Evolutionary conservation across 2,888 invertebrate species (phyloP).

Genomic region (Timema podura): DNA sequence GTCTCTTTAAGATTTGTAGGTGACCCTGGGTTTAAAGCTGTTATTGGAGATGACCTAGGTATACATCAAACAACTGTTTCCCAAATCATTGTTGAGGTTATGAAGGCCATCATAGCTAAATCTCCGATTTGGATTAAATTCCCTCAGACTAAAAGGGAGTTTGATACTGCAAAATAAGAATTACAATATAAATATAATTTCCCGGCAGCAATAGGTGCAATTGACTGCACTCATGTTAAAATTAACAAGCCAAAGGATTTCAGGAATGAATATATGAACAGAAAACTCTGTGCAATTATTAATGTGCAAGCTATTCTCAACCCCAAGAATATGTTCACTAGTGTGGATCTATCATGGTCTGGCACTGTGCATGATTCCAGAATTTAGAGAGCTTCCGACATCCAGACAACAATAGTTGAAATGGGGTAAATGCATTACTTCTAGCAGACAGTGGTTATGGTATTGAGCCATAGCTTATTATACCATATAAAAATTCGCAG

Average conservation of each 20-base stretch:
- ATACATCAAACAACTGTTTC: no score
- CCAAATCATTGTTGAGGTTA: no score
- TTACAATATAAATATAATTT: no score
- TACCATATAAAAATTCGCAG: not conserved
- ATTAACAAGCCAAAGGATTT: not conserved
- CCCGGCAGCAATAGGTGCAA: no score
- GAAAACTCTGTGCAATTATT: conserved; percentile 7
- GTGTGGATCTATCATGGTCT: conserved; percentile 22
- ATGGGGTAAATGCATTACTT: not conserved
- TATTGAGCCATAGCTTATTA: conserved; percentile 5
- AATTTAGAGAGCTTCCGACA: conserved; percentile 6
- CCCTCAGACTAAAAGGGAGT: no score
- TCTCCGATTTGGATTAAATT: no score
- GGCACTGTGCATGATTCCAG: conserved; percentile 27
- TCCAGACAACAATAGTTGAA: not conserved
- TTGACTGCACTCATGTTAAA: no score
- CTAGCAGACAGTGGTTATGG: conserved; percentile 4
- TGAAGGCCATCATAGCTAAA: no score
- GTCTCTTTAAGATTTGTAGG: no score
- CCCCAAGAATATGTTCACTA: conserved; percentile 24
- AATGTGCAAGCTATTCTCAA: conserved; percentile 28
- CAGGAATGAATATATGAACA: conserved; percentile 13
- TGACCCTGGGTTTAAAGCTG: no score
- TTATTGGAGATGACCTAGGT: no score
- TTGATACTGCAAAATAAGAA: no score